Base-by-base conservation (phyloP, 2,888 invertebrate genomes). In the Protula sp. region DNA sequence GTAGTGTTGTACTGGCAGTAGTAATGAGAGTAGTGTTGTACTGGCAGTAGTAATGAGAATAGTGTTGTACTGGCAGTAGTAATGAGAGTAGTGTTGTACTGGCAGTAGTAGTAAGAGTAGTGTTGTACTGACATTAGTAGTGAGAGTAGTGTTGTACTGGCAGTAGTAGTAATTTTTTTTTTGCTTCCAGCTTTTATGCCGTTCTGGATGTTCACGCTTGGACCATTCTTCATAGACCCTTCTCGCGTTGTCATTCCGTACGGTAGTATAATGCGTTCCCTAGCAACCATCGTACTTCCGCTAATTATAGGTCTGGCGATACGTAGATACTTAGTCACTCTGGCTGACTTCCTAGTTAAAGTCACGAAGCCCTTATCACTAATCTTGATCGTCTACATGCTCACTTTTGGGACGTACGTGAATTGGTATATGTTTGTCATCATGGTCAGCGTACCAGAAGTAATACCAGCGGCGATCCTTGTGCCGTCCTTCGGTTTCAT, bases 161-260 rank as follows among this genome's bases (percentile, higher is more conserved):
- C n/a, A n/a, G n/a, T n/a, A n/a, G n/a, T n/a, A n/a, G n/a, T n/a
- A n/a, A n/a, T 38, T 38, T 19, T 38, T 38, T 14, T 38, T 19
- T 38, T 38, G 38, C 19, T 50, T 26, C 31, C 70, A 82, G 83
- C 74, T 9, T 79, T 83, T 78, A 82, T 84, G 75, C 84, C 84
- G 0, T 66, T 83, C 4, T 84, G 84, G 84, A 68, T 84, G 69
- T 81, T 78, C 62, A 74, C 82, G 2, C 69, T 84, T 38, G 83
- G 83, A 2, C 62, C 68, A 28, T 56, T 59, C 38, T 72, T 72
- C 27, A 73, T 74, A 3, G 72, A 74, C n/a, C 47, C 30, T 22
- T 62, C 59, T 30, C 63, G 59, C 26, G 61, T 76, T 9, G 55
- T 67, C n/a, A 74, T 82, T 30, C 83, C 83, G 1, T 83, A 73